A percentile compares a stretch with the other conserved stretches of the same genome.
phyloP scores from a whole-genome alignment of 1,140 invertebrate genomes.

The Homalodisca vitripennis region DNA sequence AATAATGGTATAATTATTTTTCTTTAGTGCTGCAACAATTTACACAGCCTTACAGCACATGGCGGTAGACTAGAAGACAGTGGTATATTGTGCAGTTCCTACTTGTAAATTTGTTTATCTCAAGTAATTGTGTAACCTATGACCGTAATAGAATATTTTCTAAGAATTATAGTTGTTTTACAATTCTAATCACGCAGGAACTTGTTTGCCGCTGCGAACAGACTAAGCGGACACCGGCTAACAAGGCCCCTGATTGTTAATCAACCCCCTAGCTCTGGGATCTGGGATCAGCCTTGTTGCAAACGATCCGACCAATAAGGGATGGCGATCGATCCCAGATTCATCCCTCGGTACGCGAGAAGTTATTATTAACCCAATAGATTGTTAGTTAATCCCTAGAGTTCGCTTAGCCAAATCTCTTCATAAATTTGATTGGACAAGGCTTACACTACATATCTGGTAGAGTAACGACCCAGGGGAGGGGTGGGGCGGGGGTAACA shows the following conservation, averaged over 20 bases:
- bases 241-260: too few species aligned
- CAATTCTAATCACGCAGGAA: not conserved
- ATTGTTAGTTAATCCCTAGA: slow-evolving; percentile 15
- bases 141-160: not conserved
- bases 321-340: not conserved
- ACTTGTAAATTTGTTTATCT: not conserved
- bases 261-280: not conserved
- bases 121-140: not conserved
- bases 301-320: not conserved
- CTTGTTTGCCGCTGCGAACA: not conserved
- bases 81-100: too few species aligned
- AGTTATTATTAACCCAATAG: slow-evolving; percentile 12
- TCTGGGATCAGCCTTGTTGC: not conserved
- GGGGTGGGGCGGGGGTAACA: not conserved
- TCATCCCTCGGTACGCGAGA: not conserved
- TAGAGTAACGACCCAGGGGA: not conserved
- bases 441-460: not conserved
- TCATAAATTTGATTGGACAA: slow-evolving; percentile 24
- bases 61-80: too few species aligned
- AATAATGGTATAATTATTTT: too few species aligned
- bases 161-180: not conserved
- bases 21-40: too few species aligned
- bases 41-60: too few species aligned
- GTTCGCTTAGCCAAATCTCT: slow-evolving; percentile 20
- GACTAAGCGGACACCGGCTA: too few species aligned